These are phyloP conservation scores for Sesamia inferens DNA, from an alignment of 2,888 invertebrate genomes.

Conservation along the genomic window DNA sequence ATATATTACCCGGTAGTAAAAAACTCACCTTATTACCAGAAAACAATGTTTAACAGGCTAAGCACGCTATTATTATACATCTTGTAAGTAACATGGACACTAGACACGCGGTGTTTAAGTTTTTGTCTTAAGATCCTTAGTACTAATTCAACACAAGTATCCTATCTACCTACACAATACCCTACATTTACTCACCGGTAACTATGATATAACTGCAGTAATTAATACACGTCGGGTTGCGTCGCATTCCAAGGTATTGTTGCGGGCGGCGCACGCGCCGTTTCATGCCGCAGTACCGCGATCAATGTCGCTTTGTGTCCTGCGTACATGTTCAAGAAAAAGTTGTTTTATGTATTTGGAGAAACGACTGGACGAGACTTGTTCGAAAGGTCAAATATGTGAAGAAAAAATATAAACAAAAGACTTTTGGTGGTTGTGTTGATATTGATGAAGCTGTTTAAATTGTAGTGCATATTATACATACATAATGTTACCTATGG, in stretches of 20 bases:
- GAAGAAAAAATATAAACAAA: slow-evolving; percentile 44
- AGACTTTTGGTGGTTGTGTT: slow-evolving; percentile 16
- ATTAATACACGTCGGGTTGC: slow-evolving; percentile 65
- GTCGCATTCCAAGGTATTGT: slow-evolving; percentile 77
- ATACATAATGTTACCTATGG: not conserved
- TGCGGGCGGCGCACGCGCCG: slow-evolving; percentile 61
- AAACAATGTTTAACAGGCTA: too few relatives aligned
- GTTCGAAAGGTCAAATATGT: slow-evolving; percentile 34
- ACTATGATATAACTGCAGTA: slow-evolving; percentile 59
- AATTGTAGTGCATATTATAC: not conserved
- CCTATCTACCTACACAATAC: slow-evolving; percentile 21
- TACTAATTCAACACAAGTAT: slow-evolving; percentile 1
- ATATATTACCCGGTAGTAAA: not conserved
- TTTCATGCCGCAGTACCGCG: slow-evolving; percentile 48
- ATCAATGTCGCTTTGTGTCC: slow-evolving; percentile 55
- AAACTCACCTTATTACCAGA: too few relatives aligned
- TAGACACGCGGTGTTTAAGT: too few relatives aligned
- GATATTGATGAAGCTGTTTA: slow-evolving; percentile 1
- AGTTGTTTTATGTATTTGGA: slow-evolving; percentile 31
- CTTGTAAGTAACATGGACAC: too few relatives aligned
- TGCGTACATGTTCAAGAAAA: slow-evolving; percentile 40
- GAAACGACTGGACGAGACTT: slow-evolving; percentile 25
- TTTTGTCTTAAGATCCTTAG: not conserved
- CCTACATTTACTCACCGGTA: slow-evolving; percentile 54
- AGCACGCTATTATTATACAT: too few relatives aligned